Conservation (phyloP, 2,888 invertebrate genomes). For the Ophion ventricosus region DNA sequence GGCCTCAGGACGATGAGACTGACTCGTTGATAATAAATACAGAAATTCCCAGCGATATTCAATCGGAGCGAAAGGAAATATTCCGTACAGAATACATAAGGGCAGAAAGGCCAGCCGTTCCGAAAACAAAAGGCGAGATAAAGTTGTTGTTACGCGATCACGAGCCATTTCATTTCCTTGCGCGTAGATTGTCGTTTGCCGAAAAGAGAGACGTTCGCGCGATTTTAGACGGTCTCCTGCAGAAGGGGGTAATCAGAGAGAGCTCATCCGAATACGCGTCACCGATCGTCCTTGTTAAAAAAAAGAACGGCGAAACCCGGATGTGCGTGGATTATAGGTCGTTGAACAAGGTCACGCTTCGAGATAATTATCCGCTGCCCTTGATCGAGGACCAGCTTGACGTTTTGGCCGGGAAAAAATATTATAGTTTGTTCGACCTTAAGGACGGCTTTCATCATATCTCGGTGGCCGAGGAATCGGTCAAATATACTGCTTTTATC, state of each 20-base stretch:
- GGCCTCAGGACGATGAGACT: not conserved
- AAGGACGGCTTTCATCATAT: too few relatives aligned
- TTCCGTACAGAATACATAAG: slow-evolving; percentile 13
- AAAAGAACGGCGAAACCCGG: too few relatives aligned
- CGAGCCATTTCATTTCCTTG: slow-evolving; percentile 37
- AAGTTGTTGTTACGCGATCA: slow-evolving; percentile 52
- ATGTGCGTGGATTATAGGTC: not conserved
- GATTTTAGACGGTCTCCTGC: slow-evolving; percentile 60
- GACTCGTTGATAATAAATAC: slow-evolving; percentile 33
- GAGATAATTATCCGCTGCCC: too few relatives aligned
- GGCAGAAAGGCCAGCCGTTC: slow-evolving; percentile 21
- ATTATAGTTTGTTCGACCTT: too few relatives aligned
- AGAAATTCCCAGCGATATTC: not conserved
- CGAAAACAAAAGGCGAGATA: slow-evolving; percentile 35
- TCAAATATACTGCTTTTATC: too few relatives aligned
- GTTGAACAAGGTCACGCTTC: too few relatives aligned
- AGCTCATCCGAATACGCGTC: too few relatives aligned
- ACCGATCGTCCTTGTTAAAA: too few relatives aligned
- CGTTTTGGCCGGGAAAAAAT: too few relatives aligned
- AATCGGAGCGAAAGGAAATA: not conserved
- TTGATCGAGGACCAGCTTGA: too few relatives aligned
- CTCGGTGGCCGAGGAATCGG: too few relatives aligned
- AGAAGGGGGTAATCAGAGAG: slow-evolving; percentile 48
- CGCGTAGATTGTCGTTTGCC: slow-evolving; percentile 26
- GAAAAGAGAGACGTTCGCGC: slow-evolving; percentile 50